Percentiles rank a stretch among this genome's conserved stretches.
Evolutionary conservation across 2,797 vertebrate species (phyloP).

Genomic region (Rousettus madagascariensis): DNA sequence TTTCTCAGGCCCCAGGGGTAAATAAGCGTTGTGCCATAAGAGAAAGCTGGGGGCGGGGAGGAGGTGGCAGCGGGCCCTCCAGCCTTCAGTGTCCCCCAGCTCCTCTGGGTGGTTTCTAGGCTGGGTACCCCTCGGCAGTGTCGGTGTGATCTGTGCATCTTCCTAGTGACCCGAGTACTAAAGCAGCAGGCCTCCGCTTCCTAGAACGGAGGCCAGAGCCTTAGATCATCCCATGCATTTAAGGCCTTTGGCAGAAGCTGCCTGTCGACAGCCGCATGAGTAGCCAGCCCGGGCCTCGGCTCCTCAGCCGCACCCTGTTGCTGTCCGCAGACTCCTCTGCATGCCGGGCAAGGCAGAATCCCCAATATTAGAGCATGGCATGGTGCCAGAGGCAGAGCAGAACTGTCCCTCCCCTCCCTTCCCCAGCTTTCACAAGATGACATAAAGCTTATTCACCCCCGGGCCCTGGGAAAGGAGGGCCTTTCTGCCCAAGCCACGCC

Average conservation of each 20-base stretch:
- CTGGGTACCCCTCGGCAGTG: neutral
- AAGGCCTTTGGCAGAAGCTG: neutral
- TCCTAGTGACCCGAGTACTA: neutral
- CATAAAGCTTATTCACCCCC: neutral
- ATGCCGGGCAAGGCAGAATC: neutral
- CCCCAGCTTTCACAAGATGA: neutral
- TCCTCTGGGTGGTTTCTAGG: neutral
- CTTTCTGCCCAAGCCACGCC: neutral
- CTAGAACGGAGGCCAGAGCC: accelerated
- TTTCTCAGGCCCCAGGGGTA: neutral
- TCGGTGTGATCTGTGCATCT: neutral
- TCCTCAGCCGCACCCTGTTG: neutral
- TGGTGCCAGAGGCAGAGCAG: neutral
- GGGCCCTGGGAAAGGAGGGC: neutral
- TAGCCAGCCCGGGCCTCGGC: neutral
- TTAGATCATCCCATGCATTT: neutral
- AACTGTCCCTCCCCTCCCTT: neutral
- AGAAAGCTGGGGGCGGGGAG: neutral
- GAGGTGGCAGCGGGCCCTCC: neutral
- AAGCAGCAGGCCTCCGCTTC: too few species aligned
- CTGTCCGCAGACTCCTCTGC: neutral
- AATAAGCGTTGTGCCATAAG: neutral
- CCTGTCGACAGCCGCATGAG: neutral
- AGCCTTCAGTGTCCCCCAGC: neutral
- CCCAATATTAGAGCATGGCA: accelerated